These are phyloP conservation scores for Siphonodentalium dalli DNA, from an alignment of 2,888 invertebrate genomes.

Conservation along the genomic window DNA sequence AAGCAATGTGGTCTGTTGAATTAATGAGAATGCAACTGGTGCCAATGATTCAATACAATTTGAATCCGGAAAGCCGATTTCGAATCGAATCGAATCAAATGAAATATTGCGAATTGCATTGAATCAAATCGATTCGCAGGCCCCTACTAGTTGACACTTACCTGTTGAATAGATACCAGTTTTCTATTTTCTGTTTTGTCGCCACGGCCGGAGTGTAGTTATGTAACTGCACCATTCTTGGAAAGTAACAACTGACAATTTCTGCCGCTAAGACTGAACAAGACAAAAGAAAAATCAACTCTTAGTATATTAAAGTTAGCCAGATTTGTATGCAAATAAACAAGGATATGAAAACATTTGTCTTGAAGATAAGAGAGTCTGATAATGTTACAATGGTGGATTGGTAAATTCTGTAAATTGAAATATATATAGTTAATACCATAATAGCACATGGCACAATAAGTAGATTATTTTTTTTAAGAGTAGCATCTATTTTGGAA, in stretches of 20 bases:
- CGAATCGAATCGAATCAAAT: too few relatives aligned
- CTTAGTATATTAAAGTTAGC: background rate
- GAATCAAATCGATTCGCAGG: too few relatives aligned
- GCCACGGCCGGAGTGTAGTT: constrained; percentile 60
- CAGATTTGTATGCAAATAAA: background rate
- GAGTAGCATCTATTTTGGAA: too few relatives aligned
- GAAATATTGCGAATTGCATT: too few relatives aligned
- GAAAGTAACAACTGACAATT: constrained; percentile 63
- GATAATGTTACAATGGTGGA: background rate
- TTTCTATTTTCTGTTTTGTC: constrained; percentile 61
- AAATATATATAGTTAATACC: too few relatives aligned
- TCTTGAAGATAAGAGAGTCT: background rate
- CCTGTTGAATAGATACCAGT: constrained; percentile 66
- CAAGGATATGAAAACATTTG: background rate
- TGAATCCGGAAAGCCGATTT: too few relatives aligned
- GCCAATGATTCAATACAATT: too few relatives aligned
- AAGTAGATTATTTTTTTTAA: too few relatives aligned
- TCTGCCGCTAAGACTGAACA: constrained; percentile 64
- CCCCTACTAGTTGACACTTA: too few relatives aligned
- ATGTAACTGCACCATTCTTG: constrained; percentile 61
- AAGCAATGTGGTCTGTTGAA: too few relatives aligned
- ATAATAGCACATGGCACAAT: too few relatives aligned
- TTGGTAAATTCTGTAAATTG: background rate
- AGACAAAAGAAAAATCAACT: background rate
- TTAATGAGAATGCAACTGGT: too few relatives aligned